Base-by-base conservation (phyloP, 2,797 vertebrate genomes). In the Parauchenoglanis punctatus region DNA sequence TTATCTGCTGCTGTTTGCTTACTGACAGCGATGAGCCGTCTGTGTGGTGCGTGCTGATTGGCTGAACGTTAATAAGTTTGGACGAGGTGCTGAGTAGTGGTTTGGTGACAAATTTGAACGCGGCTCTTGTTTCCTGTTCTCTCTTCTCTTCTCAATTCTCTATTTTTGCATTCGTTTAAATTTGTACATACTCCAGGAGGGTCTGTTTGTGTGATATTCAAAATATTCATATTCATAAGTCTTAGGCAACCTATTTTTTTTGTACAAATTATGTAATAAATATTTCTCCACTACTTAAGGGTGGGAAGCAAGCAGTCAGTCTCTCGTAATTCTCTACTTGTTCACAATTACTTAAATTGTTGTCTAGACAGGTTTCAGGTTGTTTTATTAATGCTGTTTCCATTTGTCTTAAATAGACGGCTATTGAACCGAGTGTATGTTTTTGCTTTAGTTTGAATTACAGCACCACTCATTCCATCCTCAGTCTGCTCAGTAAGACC, bases 81-180 rank as follows among this genome's bases (percentile, higher is more conserved):
- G 76, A 65, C 58, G 20, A 85, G 28, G 68, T 18, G 18, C 2
- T 59, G 63, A 31, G 82, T 31, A 67, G 83, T 61, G 83, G 54
- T 88, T 75, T 78, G 80, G 54, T 28, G 61, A 81, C n/a, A 12
- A 72, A 80, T 28, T 54, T 31, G 54, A 35, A 35, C n/a, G 56
- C 11, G 7, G 40, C 2, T 65, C 23, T 89, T 80, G 75, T 59
- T 46, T 65, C 88, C 81, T 81, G 83, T 40, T 73, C 75, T 80
- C 52, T 85, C 88, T n/a, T 76, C 70, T 85, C 65, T 61, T 23
- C 20, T 35, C 28, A 3, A 15, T 11, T 25, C 18, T 3, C 17
- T 2, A 5, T 80, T 80, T 18, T 58, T 58, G 52, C 8, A 80
- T 31, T 80, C 4, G 6, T 78, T 54, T 78, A 28, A 28, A 78